Base-by-base conservation (phyloP, 2,797 vertebrate species). In the Hozukius guyotensis region DNA sequence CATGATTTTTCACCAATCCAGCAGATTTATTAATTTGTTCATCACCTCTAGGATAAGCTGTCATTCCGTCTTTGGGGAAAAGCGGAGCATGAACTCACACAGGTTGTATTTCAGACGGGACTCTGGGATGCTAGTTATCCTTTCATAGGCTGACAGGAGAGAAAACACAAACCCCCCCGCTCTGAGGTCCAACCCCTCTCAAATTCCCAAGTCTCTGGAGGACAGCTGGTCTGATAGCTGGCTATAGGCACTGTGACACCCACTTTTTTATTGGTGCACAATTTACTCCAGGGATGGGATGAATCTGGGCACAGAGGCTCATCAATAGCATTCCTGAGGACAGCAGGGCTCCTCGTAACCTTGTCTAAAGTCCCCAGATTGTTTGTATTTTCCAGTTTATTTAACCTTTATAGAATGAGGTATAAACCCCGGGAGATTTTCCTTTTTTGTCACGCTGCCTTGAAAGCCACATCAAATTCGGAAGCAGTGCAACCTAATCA, bases 131-230 rank as follows among this genome's bases (percentile, higher is more conserved):
- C 80, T 80, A 72, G 80, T 92, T 85, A 93, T 92, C 87, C 80
- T 87, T 87, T 86, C 65, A 68, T 66, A 81, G 55, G 68, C 83
- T 92, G 89, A 93, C 91, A 90, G 85, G 60, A 83, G 75, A 81
- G 59, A 68, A 18, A 55, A 65, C 81, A 72, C 77, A 85, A 61
- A 42, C 65, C 62, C 52, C 6, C 38, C 38, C 0, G 36, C 75
- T 83, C 76, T 63, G 71, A 85, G 82, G 81, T 92, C 90, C 91
- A 87, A 90, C 81, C 73, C 75, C 75, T 82, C 13, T 77, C 85
- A 88, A 83, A 87, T 78, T 76, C 79, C 53, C 18, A 14, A 70
- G 72, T 85, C 88, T 81, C 87, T 63, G 31, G 89, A 90, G 88
- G 87, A 89, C 77, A 83, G 82, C 52, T 68, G 65, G 65, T 70